Evolutionary conservation across 2,797 vertebrate species (phyloP), one percentile per base, ranked within the genome.

Genomic region (Sebastes variabilis): DNA sequence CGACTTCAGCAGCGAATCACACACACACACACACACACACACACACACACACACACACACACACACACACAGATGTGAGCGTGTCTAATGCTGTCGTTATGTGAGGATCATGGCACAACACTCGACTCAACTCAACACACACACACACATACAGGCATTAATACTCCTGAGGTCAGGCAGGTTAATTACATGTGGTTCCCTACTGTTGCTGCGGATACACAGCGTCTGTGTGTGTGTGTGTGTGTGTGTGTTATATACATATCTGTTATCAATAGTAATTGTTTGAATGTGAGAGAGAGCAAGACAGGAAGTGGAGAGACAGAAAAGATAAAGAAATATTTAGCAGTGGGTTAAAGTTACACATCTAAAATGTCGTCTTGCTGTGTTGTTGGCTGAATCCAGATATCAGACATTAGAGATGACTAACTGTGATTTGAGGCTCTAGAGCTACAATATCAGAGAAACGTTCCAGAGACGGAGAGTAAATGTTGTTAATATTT

Each of bases 131-230:
- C 68, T 46, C 61, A 72, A 24, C 24, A 25, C 24, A 25, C 24
- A 64, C 66, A 69, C 66, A 60, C 6, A 72, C 54, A 58, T 13
- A 72, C 94, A 94, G 92, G 94, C 96, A 95, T 96, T 96, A 97
- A 96, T 94, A 95, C 96, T 94, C 88, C 84, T 73, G 60, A 88
- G 96, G 96, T 97, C 96, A 96, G 94, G 82, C 89, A 90, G 93
- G 97, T 97, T 97, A 97, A 98, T 97, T 97, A 96, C 96, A 96
- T 96, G 95, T 96, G 95, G 96, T 95, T 96, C 96, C 95, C 94
- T 92, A 94, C 95, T 95, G 96, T 92, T 95, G 95, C 92, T 93
- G 95, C 94, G 94, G 96, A 96, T 95, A 46, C 42, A 46, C 42
- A 46, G 3, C 16, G 2, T 16, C 38, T 42, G 14, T 13, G 34